Percentiles rank a stretch among this genome's conserved stretches.
These are phyloP conservation scores for Agonopterix subpropinquella DNA, from an alignment of 2,888 invertebrate species.

Conservation along the genomic window DNA sequence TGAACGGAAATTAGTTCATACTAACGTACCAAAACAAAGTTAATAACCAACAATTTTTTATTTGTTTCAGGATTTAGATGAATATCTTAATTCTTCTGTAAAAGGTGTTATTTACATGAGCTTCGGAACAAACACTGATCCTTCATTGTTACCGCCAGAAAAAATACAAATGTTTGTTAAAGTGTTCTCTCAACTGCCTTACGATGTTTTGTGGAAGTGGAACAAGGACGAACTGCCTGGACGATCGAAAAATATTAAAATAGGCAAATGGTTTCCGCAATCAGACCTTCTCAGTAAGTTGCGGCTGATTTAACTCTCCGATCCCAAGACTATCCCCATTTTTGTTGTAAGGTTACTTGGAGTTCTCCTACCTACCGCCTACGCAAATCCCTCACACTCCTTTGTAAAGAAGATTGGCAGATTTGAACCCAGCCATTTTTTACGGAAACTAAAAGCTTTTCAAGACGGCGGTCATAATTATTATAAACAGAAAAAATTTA, in stretches of 20 bases:
- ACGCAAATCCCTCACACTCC: too few species aligned
- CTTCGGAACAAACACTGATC: slow-evolving; percentile 52
- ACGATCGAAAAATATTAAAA: slow-evolving; percentile 40
- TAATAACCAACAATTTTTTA: not conserved
- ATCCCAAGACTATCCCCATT: too few species aligned
- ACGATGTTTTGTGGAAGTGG: slow-evolving; percentile 22
- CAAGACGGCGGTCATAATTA: too few species aligned
- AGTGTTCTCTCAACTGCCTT: slow-evolving; percentile 46
- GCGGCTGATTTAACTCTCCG: not conserved
- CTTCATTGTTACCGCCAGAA: slow-evolving; percentile 35
- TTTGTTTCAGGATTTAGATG: slow-evolving; percentile 27
- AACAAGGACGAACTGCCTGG: slow-evolving; percentile 23
- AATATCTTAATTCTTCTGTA: slow-evolving; percentile 43
- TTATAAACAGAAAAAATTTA: too few species aligned
- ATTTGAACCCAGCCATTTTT: too few species aligned
- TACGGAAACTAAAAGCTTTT: too few species aligned
- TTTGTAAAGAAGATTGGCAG: too few species aligned
- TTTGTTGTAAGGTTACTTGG: too few species aligned
- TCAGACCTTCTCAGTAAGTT: slow-evolving; percentile 28
- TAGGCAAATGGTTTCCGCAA: slow-evolving; percentile 38
- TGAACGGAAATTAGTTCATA: not conserved
- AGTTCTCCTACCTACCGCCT: too few species aligned
- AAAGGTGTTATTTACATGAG: slow-evolving; percentile 62
- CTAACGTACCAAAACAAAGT: not conserved
- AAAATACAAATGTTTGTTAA: slow-evolving; percentile 32